Evolutionary conservation across 2,797 vertebrate species (phyloP).

Genomic region (Apogon hyalosoma): DNA sequence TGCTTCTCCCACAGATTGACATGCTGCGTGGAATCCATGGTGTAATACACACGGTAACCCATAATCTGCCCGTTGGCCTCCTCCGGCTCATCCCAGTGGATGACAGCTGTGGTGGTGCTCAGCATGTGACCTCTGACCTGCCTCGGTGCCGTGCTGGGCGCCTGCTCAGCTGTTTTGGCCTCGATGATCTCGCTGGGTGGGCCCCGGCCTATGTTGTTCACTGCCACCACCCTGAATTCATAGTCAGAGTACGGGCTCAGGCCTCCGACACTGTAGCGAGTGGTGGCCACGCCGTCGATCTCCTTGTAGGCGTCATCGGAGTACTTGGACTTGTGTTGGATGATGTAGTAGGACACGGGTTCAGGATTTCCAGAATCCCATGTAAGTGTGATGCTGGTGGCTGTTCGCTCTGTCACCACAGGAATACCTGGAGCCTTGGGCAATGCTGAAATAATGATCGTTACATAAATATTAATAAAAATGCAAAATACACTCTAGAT

Average conservation of each 20-base stretch:
- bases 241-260: conserved; percentile 98
- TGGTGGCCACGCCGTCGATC: conserved; percentile 97
- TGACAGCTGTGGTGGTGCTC: conserved; percentile 95
- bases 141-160: conserved; percentile 94
- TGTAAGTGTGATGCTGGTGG: conserved; percentile 97
- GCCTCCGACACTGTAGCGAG: conserved; percentile 96
- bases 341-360: conserved; percentile 97
- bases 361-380: conserved; percentile 99
- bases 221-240: conserved; percentile 94
- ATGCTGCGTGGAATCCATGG: conserved; percentile 91
- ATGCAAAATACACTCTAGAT: conserved; percentile 25
- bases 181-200: conserved; percentile 93
- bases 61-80: conserved; percentile 98
- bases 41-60: conserved; percentile 97
- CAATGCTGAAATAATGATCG: conserved; percentile 85
- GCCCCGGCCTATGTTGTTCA: conserved; percentile 97
- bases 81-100: conserved; percentile 98
- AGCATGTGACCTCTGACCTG: conserved; percentile 97
- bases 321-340: conserved; percentile 95
- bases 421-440: conserved; percentile 95
- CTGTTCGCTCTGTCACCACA: conserved; percentile 95
- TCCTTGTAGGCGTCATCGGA: conserved; percentile 96
- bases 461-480: conserved; percentile 51
- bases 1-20: conserved; percentile 98
- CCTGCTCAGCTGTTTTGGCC: conserved; percentile 96